phyloP scores from a whole-genome alignment of 2,113 vertebrate species.

The Turdus rufiventris region DNA sequence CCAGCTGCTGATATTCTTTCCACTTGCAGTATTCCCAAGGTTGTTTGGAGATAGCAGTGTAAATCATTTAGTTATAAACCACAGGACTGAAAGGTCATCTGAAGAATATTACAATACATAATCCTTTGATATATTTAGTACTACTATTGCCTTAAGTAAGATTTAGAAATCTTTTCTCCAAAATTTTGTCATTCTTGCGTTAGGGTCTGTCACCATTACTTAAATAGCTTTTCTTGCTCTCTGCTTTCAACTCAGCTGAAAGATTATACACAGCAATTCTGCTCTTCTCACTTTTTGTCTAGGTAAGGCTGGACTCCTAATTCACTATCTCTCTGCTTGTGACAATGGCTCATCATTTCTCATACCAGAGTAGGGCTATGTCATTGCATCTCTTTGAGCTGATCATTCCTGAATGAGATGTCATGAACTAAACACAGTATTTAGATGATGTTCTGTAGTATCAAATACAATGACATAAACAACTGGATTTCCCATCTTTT shows the following conservation, averaged over 20 bases:
- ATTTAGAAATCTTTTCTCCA: neutral
- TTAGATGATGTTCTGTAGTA: neutral
- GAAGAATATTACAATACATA: neutral
- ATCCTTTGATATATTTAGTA: neutral
- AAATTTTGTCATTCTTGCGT: neutral
- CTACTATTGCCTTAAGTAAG: neutral
- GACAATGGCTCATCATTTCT: neutral
- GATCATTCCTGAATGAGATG: neutral
- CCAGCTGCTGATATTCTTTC: neutral
- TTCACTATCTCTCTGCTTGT: neutral
- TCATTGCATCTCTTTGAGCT: neutral
- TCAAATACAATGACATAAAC: neutral
- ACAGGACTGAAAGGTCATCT: neutral
- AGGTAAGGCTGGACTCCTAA: neutral
- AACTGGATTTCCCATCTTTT: neutral
- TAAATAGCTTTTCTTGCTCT: neutral
- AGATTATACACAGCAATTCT: neutral
- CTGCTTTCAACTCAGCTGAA: neutral
- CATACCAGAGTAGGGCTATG: neutral
- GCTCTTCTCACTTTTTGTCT: neutral
- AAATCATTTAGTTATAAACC: neutral
- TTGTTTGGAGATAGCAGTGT: neutral
- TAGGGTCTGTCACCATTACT: neutral
- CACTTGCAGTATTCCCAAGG: neutral
- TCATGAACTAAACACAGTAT: neutral